Percentiles rank a stretch among this genome's conserved stretches.
These are phyloP conservation scores for Paralvinella palmiformis DNA, from an alignment of 1,140 invertebrate species.

Conservation along the genomic window DNA sequence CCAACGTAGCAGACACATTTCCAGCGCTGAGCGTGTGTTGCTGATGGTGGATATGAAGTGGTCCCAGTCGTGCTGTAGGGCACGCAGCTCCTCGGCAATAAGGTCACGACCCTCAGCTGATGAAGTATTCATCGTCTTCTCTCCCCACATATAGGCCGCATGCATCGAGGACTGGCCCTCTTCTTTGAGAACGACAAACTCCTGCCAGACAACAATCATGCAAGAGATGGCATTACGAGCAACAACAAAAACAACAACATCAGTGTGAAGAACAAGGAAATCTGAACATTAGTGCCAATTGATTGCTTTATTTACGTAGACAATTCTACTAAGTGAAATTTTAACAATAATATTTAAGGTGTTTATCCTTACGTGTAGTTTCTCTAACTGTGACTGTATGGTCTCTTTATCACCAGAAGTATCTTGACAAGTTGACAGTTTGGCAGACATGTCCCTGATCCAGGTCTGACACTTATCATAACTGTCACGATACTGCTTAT, in stretches of 20 bases:
- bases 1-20: conserved; percentile 87
- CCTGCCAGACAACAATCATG: too few species aligned
- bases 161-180: conserved; percentile 86
- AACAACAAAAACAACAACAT: too few species aligned
- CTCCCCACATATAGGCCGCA: conserved; percentile 81
- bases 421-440: conserved; percentile 62
- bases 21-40: conserved; percentile 85
- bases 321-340: too few species aligned
- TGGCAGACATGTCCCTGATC: conserved; percentile 81
- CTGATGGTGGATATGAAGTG: conserved; percentile 77
- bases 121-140: conserved; percentile 88
- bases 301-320: too few species aligned
- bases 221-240: too few species aligned
- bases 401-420: conserved; percentile 69
- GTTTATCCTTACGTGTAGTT: conserved; percentile 51
- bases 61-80: conserved; percentile 86
- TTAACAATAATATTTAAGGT: too few species aligned
- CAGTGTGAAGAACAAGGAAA: conserved; percentile 2
- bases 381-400: conserved; percentile 72
- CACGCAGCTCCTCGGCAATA: conserved; percentile 77
- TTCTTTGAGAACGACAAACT: conserved; percentile 64
- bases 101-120: conserved; percentile 76
- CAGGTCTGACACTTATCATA: conserved; percentile 74
- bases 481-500: conserved; percentile 74
- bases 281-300: background rate